Evolutionary conservation across 2,888 invertebrate genomes (phyloP), one percentile per base, ranked within the genome.

Genomic region (Sinhomidia bicolor): DNA sequence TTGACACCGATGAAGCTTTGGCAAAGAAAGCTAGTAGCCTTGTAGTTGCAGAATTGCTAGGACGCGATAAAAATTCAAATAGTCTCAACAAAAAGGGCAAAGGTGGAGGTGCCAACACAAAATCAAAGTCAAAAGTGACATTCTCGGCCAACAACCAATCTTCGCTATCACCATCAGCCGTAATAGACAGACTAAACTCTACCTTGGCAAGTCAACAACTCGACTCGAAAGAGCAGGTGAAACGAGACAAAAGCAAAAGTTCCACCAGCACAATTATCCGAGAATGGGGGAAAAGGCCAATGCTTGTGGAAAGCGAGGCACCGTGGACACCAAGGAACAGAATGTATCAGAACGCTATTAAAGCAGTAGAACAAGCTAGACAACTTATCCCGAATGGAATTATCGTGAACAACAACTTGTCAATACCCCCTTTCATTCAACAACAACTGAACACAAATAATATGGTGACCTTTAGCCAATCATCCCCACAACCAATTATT

Each of bases 261-360:
- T 68, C 62, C 7, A 57, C 71, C 14, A 57, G 12, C 23, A 23
- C 14, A 4, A 62, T 85, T 12, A 85, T 85, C 20, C 36, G 76
- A 7, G 76, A 85, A 1, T 87, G 87, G 87, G 87, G 87, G 0
- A 87, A 76, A 71, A 32, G 76, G 5, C 87, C 87, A 0, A 5
- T 87, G 47, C 76, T 87, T 2, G 74, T 87, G 23, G 74, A 71
- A 44, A 87, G 81, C 17, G 87, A 87, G 32, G 81, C 87, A 5
- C 87, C 87, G 0, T 87, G 87, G 87, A 76, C 87, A 0, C 87
- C 60, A 4, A 14, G 81, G 62, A 87, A 87, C 23, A 57, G 47
- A 51, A 81, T 87, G 81, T 87, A 87, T 14, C 26, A 54, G 26
- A 86, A 54, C 3, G 80, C 86, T 32, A 10, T 86, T 14, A 86